Percentiles rank a stretch among this genome's conserved stretches.
These are phyloP conservation scores for Oreochromis aureus DNA, from an alignment of 2,113 vertebrate genomes.

Conservation along the genomic window DNA sequence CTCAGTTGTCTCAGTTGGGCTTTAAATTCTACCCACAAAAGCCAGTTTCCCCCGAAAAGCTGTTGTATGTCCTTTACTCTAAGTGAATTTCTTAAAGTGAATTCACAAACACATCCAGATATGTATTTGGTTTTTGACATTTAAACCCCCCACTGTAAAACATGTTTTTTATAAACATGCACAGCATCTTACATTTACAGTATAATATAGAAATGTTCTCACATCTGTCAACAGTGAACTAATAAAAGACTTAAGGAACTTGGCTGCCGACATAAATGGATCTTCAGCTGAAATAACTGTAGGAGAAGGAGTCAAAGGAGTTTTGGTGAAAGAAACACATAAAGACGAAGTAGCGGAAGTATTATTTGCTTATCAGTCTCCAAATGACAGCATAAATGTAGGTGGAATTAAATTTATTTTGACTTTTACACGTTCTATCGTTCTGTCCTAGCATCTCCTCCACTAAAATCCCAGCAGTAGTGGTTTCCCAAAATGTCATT, in stretches of 20 bases:
- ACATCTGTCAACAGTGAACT: slow-evolving; percentile 5
- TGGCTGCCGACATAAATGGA: not conserved
- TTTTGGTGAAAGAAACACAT: not conserved
- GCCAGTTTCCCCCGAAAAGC: too few relatives aligned
- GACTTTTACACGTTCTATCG: not conserved
- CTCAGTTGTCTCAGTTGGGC: too few relatives aligned
- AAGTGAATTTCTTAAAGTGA: too few relatives aligned
- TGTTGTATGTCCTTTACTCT: too few relatives aligned
- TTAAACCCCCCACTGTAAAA: not conserved
- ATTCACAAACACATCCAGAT: too few relatives aligned
- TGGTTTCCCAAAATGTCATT: not conserved
- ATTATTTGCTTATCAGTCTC: not conserved
- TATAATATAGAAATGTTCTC: not conserved
- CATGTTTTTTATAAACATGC: not conserved
- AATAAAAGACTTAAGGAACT: not conserved
- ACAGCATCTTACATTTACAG: not conserved
- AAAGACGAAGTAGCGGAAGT: rapidly evolving
- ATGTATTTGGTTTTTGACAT: not conserved
- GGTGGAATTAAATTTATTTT: not conserved
- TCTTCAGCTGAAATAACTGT: not conserved
- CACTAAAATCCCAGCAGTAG: not conserved
- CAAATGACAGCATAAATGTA: not conserved
- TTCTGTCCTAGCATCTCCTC: not conserved
- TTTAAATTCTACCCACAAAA: too few relatives aligned
- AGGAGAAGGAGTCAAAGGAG: not conserved